A percentile compares a stretch with the other conserved stretches of the same genome.
Conservation (phyloP, 2,113 vertebrate genomes). For the Indicator maculatus region DNA sequence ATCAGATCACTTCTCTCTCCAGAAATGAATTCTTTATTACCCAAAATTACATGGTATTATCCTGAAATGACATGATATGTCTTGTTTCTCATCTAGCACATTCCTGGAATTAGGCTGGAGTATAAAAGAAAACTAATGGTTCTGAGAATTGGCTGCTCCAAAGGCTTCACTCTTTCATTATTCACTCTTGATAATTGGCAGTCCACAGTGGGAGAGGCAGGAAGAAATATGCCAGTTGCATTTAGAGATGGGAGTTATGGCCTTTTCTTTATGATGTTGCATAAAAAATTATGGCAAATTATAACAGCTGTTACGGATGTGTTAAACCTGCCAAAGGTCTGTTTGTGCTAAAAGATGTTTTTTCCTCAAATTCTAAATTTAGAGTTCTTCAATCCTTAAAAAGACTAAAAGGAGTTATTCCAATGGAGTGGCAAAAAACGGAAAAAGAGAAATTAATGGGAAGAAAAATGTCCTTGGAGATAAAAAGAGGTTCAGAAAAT, state of each 20-base stretch:
- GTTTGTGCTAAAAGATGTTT: constrained; percentile 40
- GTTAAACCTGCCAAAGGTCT: constrained; percentile 57
- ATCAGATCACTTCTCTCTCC: constrained; percentile 72
- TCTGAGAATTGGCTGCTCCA: constrained; percentile 74
- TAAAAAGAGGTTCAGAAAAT: not conserved
- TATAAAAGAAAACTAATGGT: constrained; percentile 78
- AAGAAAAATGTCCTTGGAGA: not conserved
- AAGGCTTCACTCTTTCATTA: constrained; percentile 59
- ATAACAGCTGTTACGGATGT: constrained; percentile 65
- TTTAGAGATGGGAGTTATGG: constrained; percentile 48
- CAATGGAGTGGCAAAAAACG: not conserved
- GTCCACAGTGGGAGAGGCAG: constrained; percentile 39
- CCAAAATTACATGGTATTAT: constrained; percentile 83
- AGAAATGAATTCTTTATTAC: constrained; percentile 83
- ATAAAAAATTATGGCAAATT: constrained; percentile 70
- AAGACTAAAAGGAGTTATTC: not conserved
- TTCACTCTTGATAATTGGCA: constrained; percentile 67
- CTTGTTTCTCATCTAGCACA: constrained; percentile 77
- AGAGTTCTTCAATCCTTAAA: not conserved
- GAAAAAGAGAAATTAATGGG: not conserved
- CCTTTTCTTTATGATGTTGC: constrained; percentile 55
- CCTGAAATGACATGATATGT: constrained; percentile 81
- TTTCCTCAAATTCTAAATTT: not conserved
- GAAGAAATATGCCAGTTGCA: constrained; percentile 55
- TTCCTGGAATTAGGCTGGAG: constrained; percentile 76